phyloP scores from a whole-genome alignment of 2,888 invertebrate genomes.

The Oscheius sp. region DNA sequence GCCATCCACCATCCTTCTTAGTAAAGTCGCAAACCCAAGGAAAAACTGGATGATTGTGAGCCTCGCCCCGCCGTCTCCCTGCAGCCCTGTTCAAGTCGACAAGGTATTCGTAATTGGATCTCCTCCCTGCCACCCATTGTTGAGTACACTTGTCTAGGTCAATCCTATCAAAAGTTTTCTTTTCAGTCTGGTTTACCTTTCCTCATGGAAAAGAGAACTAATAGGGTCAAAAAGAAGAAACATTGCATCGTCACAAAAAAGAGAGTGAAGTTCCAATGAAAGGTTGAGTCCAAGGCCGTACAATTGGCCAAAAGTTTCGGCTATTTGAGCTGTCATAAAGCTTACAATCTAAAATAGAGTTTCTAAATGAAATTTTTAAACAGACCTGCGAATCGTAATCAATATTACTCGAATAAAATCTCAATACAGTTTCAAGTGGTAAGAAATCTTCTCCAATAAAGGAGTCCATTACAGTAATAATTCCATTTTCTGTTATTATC shows the following conservation, averaged over 20 bases:
- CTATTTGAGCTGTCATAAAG: constrained; percentile 5
- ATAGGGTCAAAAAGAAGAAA: constrained; percentile 29
- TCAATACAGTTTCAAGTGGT: constrained; percentile 17
- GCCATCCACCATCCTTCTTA: constrained; percentile 79
- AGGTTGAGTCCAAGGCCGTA: neutral
- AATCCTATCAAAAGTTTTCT: neutral
- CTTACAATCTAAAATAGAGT: constrained; percentile 1
- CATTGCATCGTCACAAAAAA: constrained; percentile 21
- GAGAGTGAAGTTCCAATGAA: neutral
- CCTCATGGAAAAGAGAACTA: neutral
- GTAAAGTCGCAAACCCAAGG: constrained; percentile 97
- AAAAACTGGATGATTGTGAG: constrained; percentile 90
- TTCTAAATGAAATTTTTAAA: neutral
- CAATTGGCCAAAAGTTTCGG: constrained; percentile 17
- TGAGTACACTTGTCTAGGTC: neutral
- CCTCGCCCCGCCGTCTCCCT: constrained; percentile 70
- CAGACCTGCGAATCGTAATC: constrained; percentile 27
- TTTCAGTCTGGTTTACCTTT: neutral
- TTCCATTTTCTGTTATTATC: neutral
- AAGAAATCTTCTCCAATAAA: constrained; percentile 9
- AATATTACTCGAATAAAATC: constrained; percentile 21
- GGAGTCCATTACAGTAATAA: constrained; percentile 9
- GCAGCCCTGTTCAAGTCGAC: constrained; percentile 81
- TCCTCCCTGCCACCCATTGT: constrained; percentile 73
- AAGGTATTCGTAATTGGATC: constrained; percentile 92